Evolutionary conservation across 2,888 invertebrate species (phyloP).

Genomic region (Ecliptopera silaceata): DNA sequence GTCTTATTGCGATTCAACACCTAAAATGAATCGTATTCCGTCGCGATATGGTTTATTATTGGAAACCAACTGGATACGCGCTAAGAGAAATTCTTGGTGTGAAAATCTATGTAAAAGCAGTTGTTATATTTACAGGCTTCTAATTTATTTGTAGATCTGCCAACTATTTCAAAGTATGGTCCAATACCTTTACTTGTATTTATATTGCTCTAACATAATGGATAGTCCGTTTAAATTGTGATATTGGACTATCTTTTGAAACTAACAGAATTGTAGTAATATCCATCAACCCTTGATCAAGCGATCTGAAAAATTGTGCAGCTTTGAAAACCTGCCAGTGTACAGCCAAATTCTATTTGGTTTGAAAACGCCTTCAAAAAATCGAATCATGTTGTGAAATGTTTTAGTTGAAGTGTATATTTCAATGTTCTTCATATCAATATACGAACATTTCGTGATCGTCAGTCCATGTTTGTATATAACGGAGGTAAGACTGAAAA

Average conservation of each 20-base stretch:
- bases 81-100: too few relatives aligned
- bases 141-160: not conserved
- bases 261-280: too few relatives aligned
- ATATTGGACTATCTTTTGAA: not conserved
- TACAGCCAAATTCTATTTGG: not conserved
- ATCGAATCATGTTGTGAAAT: conserved; percentile 1
- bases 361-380: not conserved
- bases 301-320: not conserved
- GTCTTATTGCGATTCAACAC: not conserved
- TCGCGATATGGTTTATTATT: not conserved
- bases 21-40: not conserved
- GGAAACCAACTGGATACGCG: not conserved
- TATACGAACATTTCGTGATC: conserved; percentile 17
- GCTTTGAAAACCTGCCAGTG: not conserved
- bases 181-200: conserved; percentile 10
- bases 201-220: not conserved
- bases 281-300: too few relatives aligned
- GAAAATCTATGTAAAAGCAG: too few relatives aligned
- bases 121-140: not conserved
- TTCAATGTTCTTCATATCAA: conserved; percentile 18
- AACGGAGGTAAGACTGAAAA: conserved; percentile 75
- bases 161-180: conserved; percentile 11
- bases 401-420: not conserved
- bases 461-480: conserved; percentile 66
- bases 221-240: not conserved